A percentile compares a stretch with the other conserved stretches of the same genome.
phyloP scores from a whole-genome alignment of 2,888 invertebrate genomes.

The Mythimna vitellina region DNA sequence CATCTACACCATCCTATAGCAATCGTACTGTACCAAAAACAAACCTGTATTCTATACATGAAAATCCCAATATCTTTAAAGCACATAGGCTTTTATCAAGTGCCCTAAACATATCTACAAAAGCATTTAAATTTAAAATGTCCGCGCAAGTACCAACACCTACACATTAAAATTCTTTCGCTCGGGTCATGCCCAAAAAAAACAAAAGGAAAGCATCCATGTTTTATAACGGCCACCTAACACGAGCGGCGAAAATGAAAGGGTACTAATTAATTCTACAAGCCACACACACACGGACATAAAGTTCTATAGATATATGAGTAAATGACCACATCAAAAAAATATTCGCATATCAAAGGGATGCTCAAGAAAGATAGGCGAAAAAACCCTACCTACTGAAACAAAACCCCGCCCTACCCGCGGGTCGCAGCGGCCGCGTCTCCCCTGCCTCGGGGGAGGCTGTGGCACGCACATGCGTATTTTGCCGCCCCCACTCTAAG shows the following conservation, averaged over 20 bases:
- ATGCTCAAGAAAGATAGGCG: constrained; percentile 73
- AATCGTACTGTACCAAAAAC: no score
- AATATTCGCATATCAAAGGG: constrained; percentile 67
- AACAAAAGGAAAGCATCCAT: constrained; percentile 63
- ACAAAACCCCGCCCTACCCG: constrained; percentile 73
- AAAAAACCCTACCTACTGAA: constrained; percentile 75
- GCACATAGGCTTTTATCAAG: background rate
- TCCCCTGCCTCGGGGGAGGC: constrained; percentile 64
- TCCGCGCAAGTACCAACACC: constrained; percentile 33
- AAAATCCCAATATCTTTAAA: background rate
- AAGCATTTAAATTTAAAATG: constrained; percentile 38
- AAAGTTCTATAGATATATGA: background rate
- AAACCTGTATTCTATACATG: background rate
- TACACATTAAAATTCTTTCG: constrained; percentile 80
- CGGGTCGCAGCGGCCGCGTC: constrained; percentile 57
- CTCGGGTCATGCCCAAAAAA: constrained; percentile 68
- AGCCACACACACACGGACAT: constrained; percentile 73
- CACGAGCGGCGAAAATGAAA: constrained; percentile 76
- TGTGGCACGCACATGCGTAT: constrained; percentile 87
- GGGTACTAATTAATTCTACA: constrained; percentile 82
- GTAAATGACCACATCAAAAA: constrained; percentile 34
- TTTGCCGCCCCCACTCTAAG: constrained; percentile 80
- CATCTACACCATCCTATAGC: background rate
- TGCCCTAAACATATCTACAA: constrained; percentile 13
- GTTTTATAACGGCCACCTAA: constrained; percentile 78